Evolutionary conservation across 2,113 vertebrate genomes (phyloP).

Genomic region (Trichechus manatus): DNA sequence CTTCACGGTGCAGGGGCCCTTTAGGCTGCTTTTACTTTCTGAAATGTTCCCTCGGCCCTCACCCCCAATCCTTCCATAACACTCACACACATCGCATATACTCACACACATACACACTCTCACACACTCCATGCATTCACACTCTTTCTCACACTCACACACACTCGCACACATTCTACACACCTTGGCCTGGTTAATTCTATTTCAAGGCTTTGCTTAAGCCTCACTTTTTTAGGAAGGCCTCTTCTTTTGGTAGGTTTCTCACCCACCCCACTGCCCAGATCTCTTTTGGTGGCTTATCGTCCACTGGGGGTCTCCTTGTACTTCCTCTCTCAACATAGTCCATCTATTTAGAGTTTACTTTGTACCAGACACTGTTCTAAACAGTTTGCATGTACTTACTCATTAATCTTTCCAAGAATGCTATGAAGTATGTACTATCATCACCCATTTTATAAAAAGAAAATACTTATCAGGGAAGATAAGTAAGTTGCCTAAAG

Average conservation of each 20-base stretch:
- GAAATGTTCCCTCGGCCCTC: neutral
- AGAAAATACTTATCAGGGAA: neutral
- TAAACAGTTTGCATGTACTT: neutral
- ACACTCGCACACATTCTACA: too few species aligned
- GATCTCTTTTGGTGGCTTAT: neutral
- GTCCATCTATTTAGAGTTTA: neutral
- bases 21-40: constrained; percentile 17
- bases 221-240: neutral
- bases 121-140: neutral
- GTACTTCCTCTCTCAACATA: neutral
- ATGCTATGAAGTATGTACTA: neutral
- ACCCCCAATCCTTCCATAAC: neutral
- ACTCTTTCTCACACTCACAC: neutral
- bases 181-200: neutral
- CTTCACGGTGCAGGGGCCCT: neutral
- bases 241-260: neutral
- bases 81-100: neutral
- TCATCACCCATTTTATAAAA: neutral
- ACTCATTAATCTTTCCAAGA: neutral
- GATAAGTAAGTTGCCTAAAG: neutral
- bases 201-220: neutral
- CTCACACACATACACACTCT: neutral
- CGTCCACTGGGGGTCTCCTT: too few species aligned
- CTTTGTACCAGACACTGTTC: neutral
- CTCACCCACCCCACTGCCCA: neutral